phyloP scores from a whole-genome alignment of 2,113 vertebrate species.

The Phrynocephalus versicolor region DNA sequence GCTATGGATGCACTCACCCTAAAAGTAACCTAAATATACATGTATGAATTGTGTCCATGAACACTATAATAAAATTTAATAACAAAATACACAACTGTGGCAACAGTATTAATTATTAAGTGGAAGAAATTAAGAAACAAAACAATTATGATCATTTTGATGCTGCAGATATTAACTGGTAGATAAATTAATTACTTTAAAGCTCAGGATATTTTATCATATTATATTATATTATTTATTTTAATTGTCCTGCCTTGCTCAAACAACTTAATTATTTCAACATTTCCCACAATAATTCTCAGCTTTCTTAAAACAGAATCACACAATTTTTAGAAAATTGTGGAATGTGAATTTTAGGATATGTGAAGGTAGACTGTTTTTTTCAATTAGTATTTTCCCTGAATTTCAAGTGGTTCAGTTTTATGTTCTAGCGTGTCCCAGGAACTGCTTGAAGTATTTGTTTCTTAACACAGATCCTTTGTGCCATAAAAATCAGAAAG shows the following conservation, averaged over 20 bases:
- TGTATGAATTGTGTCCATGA: constrained; percentile 55
- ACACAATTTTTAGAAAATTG: constrained; percentile 45
- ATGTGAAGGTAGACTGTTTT: background rate
- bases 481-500: background rate
- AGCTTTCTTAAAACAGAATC: constrained; percentile 36
- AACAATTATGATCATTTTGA: constrained; percentile 79
- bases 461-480: constrained; percentile 27
- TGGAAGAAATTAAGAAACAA: constrained; percentile 73
- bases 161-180: constrained; percentile 63
- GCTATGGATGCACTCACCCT: background rate
- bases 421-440: background rate
- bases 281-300: constrained; percentile 46
- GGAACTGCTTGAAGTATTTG: constrained; percentile 22
- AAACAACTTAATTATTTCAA: constrained; percentile 37
- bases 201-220: constrained; percentile 69
- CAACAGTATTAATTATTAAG: constrained; percentile 73
- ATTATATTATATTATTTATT: no score
- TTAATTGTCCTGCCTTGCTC: constrained; percentile 57
- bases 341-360: background rate
- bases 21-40: no score
- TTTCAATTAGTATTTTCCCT: constrained; percentile 2
- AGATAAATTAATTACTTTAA: constrained; percentile 67
- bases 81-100: constrained; percentile 25
- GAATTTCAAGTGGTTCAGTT: background rate
- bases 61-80: constrained; percentile 62